Evolutionary conservation across 1,140 invertebrate species (phyloP).

Genomic region (Adoxophyes honmai): DNA sequence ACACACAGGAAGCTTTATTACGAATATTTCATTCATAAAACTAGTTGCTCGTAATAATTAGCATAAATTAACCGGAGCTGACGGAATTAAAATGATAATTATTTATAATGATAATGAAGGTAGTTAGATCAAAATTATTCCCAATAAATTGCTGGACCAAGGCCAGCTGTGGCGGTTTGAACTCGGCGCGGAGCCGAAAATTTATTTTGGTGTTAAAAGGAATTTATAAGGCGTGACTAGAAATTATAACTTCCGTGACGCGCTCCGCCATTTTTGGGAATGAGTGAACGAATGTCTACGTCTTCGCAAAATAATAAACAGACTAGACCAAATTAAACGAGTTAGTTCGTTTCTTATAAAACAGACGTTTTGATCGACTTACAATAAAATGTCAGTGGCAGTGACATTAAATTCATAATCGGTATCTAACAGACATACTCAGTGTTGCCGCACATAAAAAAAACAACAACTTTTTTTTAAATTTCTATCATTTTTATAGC

Average conservation of each 20-base stretch:
- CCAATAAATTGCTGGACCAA: constrained; percentile 19
- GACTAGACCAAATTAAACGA: no score
- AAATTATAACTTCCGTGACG: constrained; percentile 15
- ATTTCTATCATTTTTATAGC: no score
- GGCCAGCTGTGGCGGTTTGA: constrained; percentile 21
- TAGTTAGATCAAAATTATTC: constrained; percentile 14
- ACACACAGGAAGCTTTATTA: not conserved
- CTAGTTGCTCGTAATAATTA: constrained; percentile 16
- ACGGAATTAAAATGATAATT: not conserved
- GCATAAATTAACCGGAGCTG: constrained; percentile 22
- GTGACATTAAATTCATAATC: no score
- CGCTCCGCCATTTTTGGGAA: no score
- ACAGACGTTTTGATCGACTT: no score
- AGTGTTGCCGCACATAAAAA: no score
- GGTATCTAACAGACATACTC: no score
- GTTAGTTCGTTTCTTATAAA: no score
- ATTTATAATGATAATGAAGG: constrained; percentile 18
- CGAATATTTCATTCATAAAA: constrained; percentile 17
- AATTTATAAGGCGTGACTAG: constrained; percentile 55
- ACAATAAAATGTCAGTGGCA: no score
- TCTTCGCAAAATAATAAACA: no score
- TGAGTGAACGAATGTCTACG: no score
- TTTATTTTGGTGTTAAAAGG: constrained; percentile 35
- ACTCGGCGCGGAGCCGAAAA: constrained; percentile 23
- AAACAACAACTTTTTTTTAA: no score